These are phyloP conservation scores for Brachylomia viminalis DNA, from an alignment of 2,888 invertebrate genomes.

Conservation along the genomic window DNA sequence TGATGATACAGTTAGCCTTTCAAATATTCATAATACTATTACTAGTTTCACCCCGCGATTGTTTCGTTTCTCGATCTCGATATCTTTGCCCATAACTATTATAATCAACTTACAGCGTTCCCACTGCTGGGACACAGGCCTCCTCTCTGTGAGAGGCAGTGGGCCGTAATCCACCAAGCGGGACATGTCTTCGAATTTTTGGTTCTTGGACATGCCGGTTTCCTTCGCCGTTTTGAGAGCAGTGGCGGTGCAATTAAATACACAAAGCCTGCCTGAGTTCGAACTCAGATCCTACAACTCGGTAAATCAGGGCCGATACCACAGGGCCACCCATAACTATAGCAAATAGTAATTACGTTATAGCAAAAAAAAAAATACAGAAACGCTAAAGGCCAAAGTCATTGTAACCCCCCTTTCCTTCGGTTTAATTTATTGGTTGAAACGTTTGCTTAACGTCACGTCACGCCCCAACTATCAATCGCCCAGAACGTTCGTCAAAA, in stretches of 20 bases:
- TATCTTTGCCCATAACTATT: neutral
- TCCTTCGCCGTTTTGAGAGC: no score
- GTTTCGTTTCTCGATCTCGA: neutral
- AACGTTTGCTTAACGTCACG: constrained; percentile 13
- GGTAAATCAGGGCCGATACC: no score
- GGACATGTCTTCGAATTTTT: no score
- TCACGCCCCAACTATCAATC: constrained; percentile 46
- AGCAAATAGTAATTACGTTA: neutral
- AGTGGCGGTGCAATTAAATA: no score
- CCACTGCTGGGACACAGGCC: no score
- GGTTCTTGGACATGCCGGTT: no score
- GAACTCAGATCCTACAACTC: no score
- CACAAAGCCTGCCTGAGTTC: no score
- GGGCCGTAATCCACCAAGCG: no score
- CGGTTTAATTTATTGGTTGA: constrained; percentile 21
- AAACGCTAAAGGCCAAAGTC: constrained; percentile 1
- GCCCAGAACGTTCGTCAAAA: constrained; percentile 52
- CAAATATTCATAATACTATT: constrained; percentile 5
- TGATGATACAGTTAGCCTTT: neutral
- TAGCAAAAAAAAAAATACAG: neutral
- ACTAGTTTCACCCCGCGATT: neutral
- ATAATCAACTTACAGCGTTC: no score
- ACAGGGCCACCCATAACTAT: neutral
- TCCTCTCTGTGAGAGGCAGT: no score
- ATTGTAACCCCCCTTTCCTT: constrained; percentile 17